phyloP scores from a whole-genome alignment of 2,888 invertebrate genomes.

The Ennomos quercinarius region DNA sequence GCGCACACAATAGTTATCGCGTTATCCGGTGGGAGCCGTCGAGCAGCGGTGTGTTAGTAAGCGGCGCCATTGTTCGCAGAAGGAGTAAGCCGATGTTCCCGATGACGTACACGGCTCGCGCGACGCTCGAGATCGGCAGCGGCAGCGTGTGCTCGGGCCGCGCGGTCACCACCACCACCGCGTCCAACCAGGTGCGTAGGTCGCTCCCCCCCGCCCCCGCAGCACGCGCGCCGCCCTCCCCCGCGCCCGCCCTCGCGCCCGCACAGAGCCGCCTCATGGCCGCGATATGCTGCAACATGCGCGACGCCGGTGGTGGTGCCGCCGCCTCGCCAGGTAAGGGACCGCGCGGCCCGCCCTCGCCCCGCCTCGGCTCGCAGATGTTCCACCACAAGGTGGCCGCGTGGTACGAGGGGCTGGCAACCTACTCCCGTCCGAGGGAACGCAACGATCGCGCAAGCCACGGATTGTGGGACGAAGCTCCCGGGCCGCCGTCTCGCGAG shows the following conservation, averaged over 20 bases:
- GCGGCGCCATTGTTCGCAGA: slow-evolving; percentile 61
- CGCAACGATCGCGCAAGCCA: slow-evolving; percentile 2
- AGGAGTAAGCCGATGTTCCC: slow-evolving; percentile 78
- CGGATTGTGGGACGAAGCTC: slow-evolving; percentile 3
- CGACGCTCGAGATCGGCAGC: slow-evolving; percentile 82
- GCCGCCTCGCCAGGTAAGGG: slow-evolving; percentile 27
- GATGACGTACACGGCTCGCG: slow-evolving; percentile 83
- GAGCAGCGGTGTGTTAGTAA: slow-evolving; percentile 20
- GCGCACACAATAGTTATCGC: not conserved
- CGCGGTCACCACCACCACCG: slow-evolving; percentile 82
- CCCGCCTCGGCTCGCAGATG: slow-evolving; percentile 32
- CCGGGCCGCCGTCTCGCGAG: not conserved
- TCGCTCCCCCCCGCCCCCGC: slow-evolving; percentile 23
- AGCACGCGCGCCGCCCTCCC: slow-evolving; percentile 13
- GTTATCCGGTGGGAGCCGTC: not conserved
- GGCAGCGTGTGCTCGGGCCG: slow-evolving; percentile 80
- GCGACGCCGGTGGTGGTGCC: slow-evolving; percentile 45
- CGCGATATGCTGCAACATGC: slow-evolving; percentile 43
- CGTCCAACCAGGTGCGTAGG: slow-evolving; percentile 83
- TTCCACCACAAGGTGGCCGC: slow-evolving; percentile 43
- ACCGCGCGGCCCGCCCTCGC: slow-evolving; percentile 31
- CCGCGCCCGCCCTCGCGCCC: too few species aligned
- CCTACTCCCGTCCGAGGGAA: slow-evolving; percentile 33
- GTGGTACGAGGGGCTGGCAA: slow-evolving; percentile 56
- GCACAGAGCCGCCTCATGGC: slow-evolving; percentile 48